Evolutionary conservation across 2,113 vertebrate genomes (phyloP), one percentile per base, ranked within the genome.

Genomic region (Dendropsophus ebraccatus): DNA sequence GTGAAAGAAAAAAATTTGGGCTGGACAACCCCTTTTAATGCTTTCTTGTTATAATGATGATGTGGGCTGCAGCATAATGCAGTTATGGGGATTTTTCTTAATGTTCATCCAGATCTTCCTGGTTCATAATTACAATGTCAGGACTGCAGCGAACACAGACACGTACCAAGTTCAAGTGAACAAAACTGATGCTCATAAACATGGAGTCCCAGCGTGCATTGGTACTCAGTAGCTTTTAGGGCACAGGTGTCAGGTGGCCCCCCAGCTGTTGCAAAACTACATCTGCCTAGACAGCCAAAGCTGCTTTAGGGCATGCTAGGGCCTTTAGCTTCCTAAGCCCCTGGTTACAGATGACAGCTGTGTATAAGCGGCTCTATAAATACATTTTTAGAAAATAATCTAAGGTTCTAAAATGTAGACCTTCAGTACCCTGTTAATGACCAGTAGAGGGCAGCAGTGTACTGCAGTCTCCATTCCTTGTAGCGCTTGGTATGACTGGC

Each of bases 391-490:
- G 3, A 17, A 41, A 49, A 74, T 7, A 49, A 76, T 50, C 25
- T 30, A 0, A 73, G 10, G 37, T 23, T 41, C 72, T 49, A 14
- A 13, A 17, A 19, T 30, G 17, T 25, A 11, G 73, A 28, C n/a
- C 17, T 19, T 25, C 54, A 62, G 32, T 60, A n/a, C 19, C 12
- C 32, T 6, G 19, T 23, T 10, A 5, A 5, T 82, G 28, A 25
- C 28, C 76, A 86, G 65, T 86, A 86, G 84, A 49, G 84, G 84
- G 84, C 77, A 81, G 65, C 37, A 35, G 32, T 37, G 75, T 56
- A 23, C 41, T 70, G 21, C 21, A 37, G 10, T 85, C 58, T 7
- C 28, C 12, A 41, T 9, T 58, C 17, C 13, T 37, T 19, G 1
- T 56, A 28, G 5, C 49, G 35, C 17, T 41, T 19, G 7, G 13